Evolutionary conservation across 2,113 vertebrate genomes (phyloP).

Genomic region (Nicator chloris): DNA sequence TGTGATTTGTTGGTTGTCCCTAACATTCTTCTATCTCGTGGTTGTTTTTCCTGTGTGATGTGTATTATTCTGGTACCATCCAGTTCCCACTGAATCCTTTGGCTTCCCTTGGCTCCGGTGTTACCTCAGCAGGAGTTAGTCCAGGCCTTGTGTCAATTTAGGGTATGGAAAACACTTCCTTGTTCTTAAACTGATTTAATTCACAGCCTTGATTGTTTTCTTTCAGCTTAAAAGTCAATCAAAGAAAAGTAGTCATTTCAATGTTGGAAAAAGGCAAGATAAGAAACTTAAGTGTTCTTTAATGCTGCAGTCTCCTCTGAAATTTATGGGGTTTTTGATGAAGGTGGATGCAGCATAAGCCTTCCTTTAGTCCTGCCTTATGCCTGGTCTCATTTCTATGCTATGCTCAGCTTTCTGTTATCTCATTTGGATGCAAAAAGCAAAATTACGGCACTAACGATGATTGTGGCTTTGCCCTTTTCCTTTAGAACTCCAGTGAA

Average conservation of each 20-base stretch:
- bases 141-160: background rate
- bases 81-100: background rate
- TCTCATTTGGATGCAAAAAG: background rate
- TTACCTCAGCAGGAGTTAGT: background rate
- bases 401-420: background rate
- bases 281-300: background rate
- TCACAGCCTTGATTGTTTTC: background rate
- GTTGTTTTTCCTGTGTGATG: background rate
- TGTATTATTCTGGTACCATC: rapidly evolving
- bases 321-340: background rate
- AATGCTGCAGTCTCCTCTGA: background rate
- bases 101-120: background rate
- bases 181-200: background rate
- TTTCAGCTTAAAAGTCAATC: background rate
- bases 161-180: background rate
- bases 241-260: background rate
- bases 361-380: background rate
- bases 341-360: background rate
- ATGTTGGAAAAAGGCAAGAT: background rate
- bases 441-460: background rate
- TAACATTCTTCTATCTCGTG: background rate
- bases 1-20: background rate
- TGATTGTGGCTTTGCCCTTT: background rate
- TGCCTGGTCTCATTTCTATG: background rate
- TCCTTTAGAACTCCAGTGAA: background rate